Evolutionary conservation across 1,140 invertebrate genomes (phyloP), one percentile per base, ranked within the genome.

Genomic region (Trichonephila inaurata): DNA sequence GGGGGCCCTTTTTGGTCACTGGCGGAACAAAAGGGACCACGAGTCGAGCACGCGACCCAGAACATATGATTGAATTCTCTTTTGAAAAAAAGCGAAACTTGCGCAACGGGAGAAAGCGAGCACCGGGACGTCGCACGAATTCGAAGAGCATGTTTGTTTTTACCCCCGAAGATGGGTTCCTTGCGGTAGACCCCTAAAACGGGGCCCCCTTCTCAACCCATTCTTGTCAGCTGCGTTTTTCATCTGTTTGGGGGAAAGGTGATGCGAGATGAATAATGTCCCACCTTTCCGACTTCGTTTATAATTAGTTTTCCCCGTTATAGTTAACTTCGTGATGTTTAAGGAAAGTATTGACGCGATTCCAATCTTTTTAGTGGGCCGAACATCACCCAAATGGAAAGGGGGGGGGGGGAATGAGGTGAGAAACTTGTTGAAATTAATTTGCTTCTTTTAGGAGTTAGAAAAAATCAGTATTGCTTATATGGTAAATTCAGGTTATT

Each of bases 1-100:
- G 91, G 91, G 88, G 88, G 24, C 81, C 81, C 81, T 44, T 66
- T 85, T 62, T 62, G 61, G 69, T 89, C 88, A 89, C 24, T 24
- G 58, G 82, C 33, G 19, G 86, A 90, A 90, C 89, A 90, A 90
- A 90, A 33, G 69, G 51, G 60, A 28, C 90, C 90, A 91, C 90
- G 90, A 83, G 90, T 18, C 58, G 4, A 28, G 90, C 90, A 91
- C 90, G 90, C 90, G 90, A 91, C 89, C 44, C 64, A 7, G 58
- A 28, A 69, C 66, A 14, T 69, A 24, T 66, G 51, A 51, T 51
- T 10, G 51, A 51, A 51, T 40, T 40, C 33, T 40, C 33, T 66
- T 66, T 0, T 12, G 24, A 58, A 21, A 51, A 51, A 19, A 90
- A 28, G 51, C 0, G 51, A 21, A 40, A 21, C 40, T 89, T 72